phyloP scores from a whole-genome alignment of 2,797 vertebrate genomes.

The Garrulus glandarius region DNA sequence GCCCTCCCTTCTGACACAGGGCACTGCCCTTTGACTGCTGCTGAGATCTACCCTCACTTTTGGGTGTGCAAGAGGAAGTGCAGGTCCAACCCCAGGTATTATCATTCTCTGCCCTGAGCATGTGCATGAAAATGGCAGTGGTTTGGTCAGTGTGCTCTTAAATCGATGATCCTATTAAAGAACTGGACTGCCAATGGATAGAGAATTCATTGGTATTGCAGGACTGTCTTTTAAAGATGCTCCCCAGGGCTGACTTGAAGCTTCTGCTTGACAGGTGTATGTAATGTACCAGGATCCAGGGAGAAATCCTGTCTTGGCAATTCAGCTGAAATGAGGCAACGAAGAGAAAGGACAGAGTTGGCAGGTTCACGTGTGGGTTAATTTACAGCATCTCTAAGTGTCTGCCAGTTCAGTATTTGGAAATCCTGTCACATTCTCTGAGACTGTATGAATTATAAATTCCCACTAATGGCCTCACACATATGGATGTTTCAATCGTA shows the following conservation, averaged over 20 bases:
- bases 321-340: background rate
- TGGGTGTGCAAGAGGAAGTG: background rate
- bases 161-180: background rate
- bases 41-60: background rate
- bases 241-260: conserved; percentile 39
- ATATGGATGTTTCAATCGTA: background rate
- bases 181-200: background rate
- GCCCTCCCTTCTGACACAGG: background rate
- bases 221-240: background rate
- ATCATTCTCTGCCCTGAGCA: background rate
- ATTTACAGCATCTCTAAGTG: conserved; percentile 26
- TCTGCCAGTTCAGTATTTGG: conserved; percentile 2
- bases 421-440: conserved; percentile 45
- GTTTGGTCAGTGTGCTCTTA: background rate
- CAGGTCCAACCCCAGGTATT: background rate
- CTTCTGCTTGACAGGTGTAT: conserved; percentile 43
- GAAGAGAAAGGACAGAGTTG: background rate
- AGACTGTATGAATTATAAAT: conserved; percentile 15
- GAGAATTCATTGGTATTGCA: conserved; percentile 56
- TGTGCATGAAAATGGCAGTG: background rate
- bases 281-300: background rate
- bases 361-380: background rate
- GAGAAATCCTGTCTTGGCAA: conserved; percentile 52
- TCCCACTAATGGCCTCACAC: background rate
- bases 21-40: background rate